Conservation (phyloP, 2,797 vertebrate species). For the Paedocypris micromegethes region DNA sequence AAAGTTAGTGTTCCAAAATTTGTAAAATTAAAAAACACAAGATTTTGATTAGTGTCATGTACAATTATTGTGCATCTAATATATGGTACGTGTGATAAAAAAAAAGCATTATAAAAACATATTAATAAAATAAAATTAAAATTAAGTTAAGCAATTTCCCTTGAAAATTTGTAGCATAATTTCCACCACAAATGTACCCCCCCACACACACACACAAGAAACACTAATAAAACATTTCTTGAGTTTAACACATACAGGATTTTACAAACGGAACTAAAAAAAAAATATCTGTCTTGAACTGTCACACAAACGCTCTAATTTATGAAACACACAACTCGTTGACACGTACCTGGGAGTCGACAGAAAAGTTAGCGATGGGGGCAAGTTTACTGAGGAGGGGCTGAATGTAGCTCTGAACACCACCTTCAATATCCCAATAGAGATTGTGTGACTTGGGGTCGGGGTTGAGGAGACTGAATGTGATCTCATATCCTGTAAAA, state of each 20-base stretch:
- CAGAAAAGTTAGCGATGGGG: conserved; percentile 85
- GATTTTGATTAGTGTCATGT: too few species aligned
- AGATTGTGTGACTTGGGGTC: conserved; percentile 88
- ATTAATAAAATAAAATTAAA: background rate
- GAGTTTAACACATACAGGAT: too few species aligned
- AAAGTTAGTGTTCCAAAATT: too few species aligned
- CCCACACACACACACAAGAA: too few species aligned
- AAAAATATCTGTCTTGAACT: too few species aligned
- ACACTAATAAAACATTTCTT: too few species aligned
- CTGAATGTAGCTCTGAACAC: conserved; percentile 76
- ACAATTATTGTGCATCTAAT: too few species aligned
- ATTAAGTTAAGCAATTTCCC: background rate
- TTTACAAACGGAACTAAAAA: too few species aligned
- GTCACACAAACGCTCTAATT: background rate
- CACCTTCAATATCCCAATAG: conserved; percentile 88
- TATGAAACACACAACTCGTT: background rate
- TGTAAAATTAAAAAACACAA: too few species aligned
- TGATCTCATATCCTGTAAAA: conserved; percentile 88
- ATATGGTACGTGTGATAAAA: too few species aligned
- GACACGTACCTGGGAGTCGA: conserved; percentile 87
- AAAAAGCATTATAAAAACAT: too few species aligned
- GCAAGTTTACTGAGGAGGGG: conserved; percentile 83
- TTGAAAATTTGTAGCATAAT: background rate
- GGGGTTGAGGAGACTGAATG: conserved; percentile 92
- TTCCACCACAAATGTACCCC: background rate